phyloP scores from a whole-genome alignment of 1,140 invertebrate species.

The Drosophila azteca region DNA sequence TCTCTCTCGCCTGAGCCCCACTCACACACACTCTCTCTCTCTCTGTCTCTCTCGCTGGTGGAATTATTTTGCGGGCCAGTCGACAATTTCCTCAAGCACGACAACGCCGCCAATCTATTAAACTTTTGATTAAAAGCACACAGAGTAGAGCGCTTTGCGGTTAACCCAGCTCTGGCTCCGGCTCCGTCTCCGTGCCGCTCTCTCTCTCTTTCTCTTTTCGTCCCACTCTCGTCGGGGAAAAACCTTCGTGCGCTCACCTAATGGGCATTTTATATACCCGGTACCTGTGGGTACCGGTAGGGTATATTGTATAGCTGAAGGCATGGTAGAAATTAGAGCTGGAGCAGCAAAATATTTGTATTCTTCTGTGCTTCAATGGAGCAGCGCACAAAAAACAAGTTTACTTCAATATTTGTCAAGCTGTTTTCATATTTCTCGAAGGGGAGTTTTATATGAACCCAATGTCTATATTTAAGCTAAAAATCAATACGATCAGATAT shows the following conservation, averaged over 20 bases:
- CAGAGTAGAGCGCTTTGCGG: constrained; percentile 38
- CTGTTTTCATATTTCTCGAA: no score
- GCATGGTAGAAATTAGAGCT: no score
- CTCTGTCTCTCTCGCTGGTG: constrained; percentile 34
- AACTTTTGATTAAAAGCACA: constrained; percentile 75
- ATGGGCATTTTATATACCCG: constrained; percentile 3
- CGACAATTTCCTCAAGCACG: constrained; percentile 65
- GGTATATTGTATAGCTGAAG: no score
- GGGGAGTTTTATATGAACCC: no score
- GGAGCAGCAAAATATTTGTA: no score
- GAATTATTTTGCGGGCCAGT: constrained; percentile 70
- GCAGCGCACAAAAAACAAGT: no score
- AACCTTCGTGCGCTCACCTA: constrained; percentile 26
- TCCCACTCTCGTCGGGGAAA: constrained; percentile 25
- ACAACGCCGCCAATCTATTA: constrained; percentile 70
- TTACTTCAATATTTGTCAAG: no score
- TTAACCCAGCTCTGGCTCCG: constrained; percentile 32
- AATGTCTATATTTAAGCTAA: no score
- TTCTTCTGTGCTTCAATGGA: no score
- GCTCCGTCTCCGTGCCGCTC: not conserved
- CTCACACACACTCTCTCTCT: constrained; percentile 9
- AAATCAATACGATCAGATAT: no score
- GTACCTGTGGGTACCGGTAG: not conserved
- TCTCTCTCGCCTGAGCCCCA: not conserved
- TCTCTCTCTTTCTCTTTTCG: constrained; percentile 4